phyloP scores from a whole-genome alignment of 2,113 vertebrate genomes.

The Paracanthobrama guichenoti region DNA sequence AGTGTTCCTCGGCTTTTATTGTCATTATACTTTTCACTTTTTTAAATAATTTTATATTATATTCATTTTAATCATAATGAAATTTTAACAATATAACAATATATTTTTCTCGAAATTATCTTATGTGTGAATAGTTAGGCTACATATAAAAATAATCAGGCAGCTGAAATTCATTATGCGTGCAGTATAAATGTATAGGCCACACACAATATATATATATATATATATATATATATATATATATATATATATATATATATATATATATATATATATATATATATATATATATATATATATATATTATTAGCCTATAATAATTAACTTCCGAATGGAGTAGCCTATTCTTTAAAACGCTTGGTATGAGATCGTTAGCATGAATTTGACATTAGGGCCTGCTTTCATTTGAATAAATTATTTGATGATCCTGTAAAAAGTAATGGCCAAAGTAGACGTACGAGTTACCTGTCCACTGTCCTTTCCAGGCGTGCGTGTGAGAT shows the following conservation, averaged over 20 bases:
- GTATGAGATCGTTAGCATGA: neutral
- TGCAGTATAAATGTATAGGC: no score
- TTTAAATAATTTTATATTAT: neutral
- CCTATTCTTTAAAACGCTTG: neutral
- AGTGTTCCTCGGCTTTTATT: neutral
- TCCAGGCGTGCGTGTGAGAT: constrained; percentile 89
- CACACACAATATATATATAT: no score
- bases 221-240: no score
- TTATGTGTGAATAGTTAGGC: neutral
- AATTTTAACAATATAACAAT: neutral
- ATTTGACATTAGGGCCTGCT: neutral
- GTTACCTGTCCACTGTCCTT: constrained; percentile 93
- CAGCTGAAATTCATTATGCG: neutral
- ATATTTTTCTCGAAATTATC: neutral
- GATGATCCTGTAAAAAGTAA: neutral
- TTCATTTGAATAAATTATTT: neutral
- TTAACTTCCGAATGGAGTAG: neutral
- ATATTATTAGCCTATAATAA: neutral
- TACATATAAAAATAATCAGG: neutral
- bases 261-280: no score
- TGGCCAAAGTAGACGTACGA: constrained; percentile 27
- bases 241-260: no score
- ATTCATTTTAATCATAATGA: neutral
- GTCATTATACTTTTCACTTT: neutral
- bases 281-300: no score